Evolutionary conservation across 2,888 invertebrate species (phyloP).

Genomic region (Polymixis lichenea): DNA sequence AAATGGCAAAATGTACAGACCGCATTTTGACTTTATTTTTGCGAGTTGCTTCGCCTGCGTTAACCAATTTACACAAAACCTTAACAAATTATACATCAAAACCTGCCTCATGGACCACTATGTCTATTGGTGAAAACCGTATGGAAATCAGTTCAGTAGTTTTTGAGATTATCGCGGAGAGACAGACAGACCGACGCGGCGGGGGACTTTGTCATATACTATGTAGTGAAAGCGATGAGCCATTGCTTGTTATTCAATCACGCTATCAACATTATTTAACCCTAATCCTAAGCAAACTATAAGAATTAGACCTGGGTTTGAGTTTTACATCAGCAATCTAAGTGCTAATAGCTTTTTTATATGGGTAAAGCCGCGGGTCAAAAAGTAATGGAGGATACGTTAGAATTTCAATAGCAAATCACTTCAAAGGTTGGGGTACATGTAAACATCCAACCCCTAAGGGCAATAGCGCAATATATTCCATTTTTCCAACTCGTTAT

Average conservation of each 20-base stretch:
- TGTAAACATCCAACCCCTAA: not conserved
- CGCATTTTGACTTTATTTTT: no score
- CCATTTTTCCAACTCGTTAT: not conserved
- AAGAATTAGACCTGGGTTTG: not conserved
- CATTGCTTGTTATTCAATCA: not conserved
- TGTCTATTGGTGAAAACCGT: no score
- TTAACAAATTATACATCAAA: no score
- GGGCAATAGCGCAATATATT: not conserved
- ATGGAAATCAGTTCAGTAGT: no score
- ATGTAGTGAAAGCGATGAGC: not conserved
- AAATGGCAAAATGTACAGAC: no score
- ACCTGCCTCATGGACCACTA: no score
- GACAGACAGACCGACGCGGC: no score
- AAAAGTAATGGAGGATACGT: slow-evolving; percentile 10
- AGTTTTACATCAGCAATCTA: not conserved
- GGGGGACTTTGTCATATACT: not conserved
- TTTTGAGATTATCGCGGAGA: no score
- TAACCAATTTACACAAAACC: no score
- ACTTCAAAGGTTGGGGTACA: slow-evolving; percentile 26
- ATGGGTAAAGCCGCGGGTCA: not conserved
- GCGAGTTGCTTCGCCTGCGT: no score
- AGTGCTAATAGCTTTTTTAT: slow-evolving; percentile 16
- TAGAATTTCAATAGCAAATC: slow-evolving; percentile 7
- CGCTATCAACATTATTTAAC: not conserved
- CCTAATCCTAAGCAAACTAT: not conserved